Conservation (phyloP, 2,888 invertebrate genomes). For the Orthonevra nobilis region DNA sequence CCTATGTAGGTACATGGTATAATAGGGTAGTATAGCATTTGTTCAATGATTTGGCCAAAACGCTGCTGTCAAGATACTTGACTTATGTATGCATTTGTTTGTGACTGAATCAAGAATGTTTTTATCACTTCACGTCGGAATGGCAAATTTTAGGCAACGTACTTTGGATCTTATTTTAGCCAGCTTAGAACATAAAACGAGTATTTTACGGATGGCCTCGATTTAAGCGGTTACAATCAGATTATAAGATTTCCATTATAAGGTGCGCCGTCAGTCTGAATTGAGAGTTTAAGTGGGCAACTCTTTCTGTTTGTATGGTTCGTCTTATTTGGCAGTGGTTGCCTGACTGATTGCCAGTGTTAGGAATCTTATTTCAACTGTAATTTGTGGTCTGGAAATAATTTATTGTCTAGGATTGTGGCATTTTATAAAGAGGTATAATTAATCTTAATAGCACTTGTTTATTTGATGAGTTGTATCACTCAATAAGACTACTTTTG, state of each 20-base stretch:
- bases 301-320: background rate
- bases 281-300: background rate
- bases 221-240: background rate
- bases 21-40: slow-evolving; percentile 26
- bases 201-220: no score
- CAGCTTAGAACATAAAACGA: no score
- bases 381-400: no score
- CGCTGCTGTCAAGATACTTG: no score
- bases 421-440: no score
- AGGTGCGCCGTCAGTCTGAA: background rate
- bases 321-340: background rate
- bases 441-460: no score
- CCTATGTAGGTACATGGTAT: slow-evolving; percentile 32
- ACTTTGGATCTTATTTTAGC: background rate
- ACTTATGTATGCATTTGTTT: slow-evolving; percentile 18
- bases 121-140: no score
- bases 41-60: slow-evolving; percentile 8
- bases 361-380: no score
- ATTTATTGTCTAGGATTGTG: no score
- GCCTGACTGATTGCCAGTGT: background rate
- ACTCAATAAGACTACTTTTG: no score
- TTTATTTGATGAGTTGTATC: no score
- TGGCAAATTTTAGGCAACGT: background rate
- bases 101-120: slow-evolving; percentile 39
- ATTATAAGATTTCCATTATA: background rate